Conservation (phyloP, 2,797 vertebrate species). For the Pipistrellus pygmaeus region DNA sequence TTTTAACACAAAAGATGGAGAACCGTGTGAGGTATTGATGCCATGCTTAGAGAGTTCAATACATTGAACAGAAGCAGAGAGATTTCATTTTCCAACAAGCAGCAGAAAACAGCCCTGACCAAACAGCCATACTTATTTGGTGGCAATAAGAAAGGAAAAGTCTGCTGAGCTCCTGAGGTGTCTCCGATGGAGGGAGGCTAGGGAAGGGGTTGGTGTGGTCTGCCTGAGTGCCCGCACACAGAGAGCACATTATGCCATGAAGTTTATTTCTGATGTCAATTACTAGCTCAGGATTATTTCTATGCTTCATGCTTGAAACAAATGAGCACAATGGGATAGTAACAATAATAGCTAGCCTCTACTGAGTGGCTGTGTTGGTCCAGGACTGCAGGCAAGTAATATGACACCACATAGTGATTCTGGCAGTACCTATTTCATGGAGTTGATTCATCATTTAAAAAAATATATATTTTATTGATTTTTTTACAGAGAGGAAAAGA, state of each 20-base stretch:
- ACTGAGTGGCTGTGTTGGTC: neutral
- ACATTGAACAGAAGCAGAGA: slow-evolving; percentile 38
- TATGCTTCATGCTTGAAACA: neutral
- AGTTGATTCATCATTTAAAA: neutral
- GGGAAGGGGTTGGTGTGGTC: neutral
- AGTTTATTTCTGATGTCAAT: neutral
- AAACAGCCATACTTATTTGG: neutral
- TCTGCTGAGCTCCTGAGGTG: neutral
- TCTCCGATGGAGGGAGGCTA: neutral
- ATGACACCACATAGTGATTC: neutral
- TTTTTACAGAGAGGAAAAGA: too few relatives aligned
- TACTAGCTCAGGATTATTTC: neutral
- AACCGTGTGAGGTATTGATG: neutral
- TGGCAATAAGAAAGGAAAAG: neutral
- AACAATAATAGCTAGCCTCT: neutral
- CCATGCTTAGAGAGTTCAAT: slow-evolving; percentile 32
- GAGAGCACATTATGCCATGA: neutral
- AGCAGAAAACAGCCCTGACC: slow-evolving; percentile 26
- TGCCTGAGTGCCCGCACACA: neutral
- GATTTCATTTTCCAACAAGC: slow-evolving; percentile 65
- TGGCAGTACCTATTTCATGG: neutral
- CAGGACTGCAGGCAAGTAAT: neutral
- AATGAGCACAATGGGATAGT: neutral
- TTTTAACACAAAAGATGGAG: slow-evolving; percentile 63
- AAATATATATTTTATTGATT: too few relatives aligned